Percentiles rank a stretch among this genome's conserved stretches.
These are phyloP conservation scores for Mus pahari DNA, from an alignment of 2,113 vertebrate species.

Conservation along the genomic window DNA sequence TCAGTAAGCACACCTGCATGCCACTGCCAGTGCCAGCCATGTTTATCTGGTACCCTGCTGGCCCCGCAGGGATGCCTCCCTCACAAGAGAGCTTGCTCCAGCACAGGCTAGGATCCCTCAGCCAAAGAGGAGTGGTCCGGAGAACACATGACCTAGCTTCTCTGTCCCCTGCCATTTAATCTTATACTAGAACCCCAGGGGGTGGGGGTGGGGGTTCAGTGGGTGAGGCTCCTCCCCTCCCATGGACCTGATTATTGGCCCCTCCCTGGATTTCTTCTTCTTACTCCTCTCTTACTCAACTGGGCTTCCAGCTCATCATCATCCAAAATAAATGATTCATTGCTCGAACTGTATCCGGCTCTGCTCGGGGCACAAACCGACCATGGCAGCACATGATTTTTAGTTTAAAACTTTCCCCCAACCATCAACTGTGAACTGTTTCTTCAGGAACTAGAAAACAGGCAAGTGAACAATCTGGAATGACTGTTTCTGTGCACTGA, in stretches of 20 bases:
- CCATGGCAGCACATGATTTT: background rate
- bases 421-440: background rate
- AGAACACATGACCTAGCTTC: too few species aligned
- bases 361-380: background rate
- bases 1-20: accelerated
- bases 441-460: background rate
- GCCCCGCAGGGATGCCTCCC: background rate
- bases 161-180: accelerated
- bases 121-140: too few species aligned
- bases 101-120: background rate
- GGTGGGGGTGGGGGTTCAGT: background rate
- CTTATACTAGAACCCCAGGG: background rate
- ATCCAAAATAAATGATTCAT: background rate
- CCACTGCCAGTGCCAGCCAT: too few species aligned
- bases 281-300: background rate
- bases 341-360: background rate
- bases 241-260: too few species aligned
- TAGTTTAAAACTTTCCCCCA: background rate
- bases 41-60: background rate
- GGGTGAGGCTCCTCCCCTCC: accelerated
- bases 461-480: background rate
- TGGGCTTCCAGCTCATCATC: background rate
- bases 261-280: background rate
- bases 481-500: background rate
- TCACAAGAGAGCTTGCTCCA: background rate